Conservation (phyloP, 2,797 vertebrate species). For the Arrhamphus sclerolepis region DNA sequence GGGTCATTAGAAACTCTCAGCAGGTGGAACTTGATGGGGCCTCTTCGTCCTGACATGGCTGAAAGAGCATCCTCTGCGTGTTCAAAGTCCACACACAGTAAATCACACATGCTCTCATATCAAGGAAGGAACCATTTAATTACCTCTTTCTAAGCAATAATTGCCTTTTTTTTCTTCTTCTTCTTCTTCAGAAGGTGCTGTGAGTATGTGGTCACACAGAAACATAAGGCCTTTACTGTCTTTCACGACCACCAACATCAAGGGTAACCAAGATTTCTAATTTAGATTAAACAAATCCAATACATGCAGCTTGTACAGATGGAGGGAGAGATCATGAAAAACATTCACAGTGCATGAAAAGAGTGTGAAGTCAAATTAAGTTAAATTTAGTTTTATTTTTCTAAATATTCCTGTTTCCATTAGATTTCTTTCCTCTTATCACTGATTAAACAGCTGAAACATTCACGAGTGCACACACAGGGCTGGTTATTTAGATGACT, state of each 20-base stretch:
- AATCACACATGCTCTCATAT: slow-evolving; percentile 62
- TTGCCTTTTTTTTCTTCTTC: slow-evolving; percentile 29
- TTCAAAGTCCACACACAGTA: slow-evolving; percentile 44
- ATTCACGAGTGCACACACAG: slow-evolving; percentile 15
- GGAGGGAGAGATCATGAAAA: slow-evolving; percentile 23
- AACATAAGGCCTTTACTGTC: slow-evolving; percentile 30
- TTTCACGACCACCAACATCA: slow-evolving; percentile 27
- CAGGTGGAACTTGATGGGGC: slow-evolving; percentile 45
- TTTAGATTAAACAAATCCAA: slow-evolving; percentile 35
- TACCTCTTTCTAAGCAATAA: slow-evolving; percentile 70
- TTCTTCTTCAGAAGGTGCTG: slow-evolving; percentile 48
- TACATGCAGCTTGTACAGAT: slow-evolving; percentile 5
- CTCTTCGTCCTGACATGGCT: slow-evolving; percentile 53
- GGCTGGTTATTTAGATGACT: slow-evolving; percentile 34
- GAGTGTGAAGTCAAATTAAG: slow-evolving; percentile 6
- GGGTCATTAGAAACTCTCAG: slow-evolving; percentile 57
- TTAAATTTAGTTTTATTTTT: no score
- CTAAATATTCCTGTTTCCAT: no score
- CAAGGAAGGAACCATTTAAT: slow-evolving; percentile 69
- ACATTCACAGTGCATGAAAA: slow-evolving; percentile 4
- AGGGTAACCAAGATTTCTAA: slow-evolving; percentile 25
- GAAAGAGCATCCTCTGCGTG: slow-evolving; percentile 53
- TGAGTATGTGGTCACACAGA: slow-evolving; percentile 37
- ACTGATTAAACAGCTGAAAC: slow-evolving; percentile 6
- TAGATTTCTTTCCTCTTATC: neutral